Evolutionary conservation across 1,140 invertebrate species (phyloP).

Genomic region (Scylla paramamosain): DNA sequence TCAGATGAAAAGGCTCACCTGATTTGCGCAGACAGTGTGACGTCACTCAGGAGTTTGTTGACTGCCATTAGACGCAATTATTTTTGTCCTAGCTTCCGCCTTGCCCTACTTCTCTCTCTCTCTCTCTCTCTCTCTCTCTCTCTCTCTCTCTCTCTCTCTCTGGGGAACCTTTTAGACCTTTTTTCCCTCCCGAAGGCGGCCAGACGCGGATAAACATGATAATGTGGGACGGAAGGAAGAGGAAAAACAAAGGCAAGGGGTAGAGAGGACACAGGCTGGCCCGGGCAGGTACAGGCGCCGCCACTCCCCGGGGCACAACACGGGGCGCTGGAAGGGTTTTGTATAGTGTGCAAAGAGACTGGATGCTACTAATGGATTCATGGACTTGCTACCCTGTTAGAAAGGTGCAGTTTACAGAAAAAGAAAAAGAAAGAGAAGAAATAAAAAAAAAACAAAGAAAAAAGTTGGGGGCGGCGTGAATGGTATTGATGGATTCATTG

Average conservation of each 20-base stretch:
- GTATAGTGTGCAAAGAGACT: not conserved
- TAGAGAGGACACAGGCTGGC: not conserved
- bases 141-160: not conserved
- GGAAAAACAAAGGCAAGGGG: not conserved
- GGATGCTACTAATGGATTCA: too few relatives aligned
- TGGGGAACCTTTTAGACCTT: not conserved
- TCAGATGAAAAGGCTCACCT: too few relatives aligned
- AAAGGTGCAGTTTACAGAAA: too few relatives aligned
- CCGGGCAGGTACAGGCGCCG: not conserved
- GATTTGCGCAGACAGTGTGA: too few relatives aligned
- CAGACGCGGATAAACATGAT: not conserved
- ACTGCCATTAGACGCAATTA: too few relatives aligned
- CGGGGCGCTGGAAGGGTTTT: not conserved
- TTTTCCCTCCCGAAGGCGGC: not conserved
- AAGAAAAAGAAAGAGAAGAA: too few relatives aligned
- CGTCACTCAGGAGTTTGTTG: too few relatives aligned
- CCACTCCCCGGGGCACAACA: too few relatives aligned
- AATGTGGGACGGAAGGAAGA: not conserved
- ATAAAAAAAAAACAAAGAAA: too few relatives aligned
- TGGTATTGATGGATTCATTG: too few relatives aligned
- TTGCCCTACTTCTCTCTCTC: conserved; percentile 10
- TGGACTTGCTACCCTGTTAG: too few relatives aligned
- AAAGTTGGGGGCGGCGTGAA: too few relatives aligned
- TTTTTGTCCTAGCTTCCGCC: not conserved
- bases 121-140: conserved; percentile 4